phyloP scores from a whole-genome alignment of 2,113 vertebrate species.

The Carassius auratus region DNA sequence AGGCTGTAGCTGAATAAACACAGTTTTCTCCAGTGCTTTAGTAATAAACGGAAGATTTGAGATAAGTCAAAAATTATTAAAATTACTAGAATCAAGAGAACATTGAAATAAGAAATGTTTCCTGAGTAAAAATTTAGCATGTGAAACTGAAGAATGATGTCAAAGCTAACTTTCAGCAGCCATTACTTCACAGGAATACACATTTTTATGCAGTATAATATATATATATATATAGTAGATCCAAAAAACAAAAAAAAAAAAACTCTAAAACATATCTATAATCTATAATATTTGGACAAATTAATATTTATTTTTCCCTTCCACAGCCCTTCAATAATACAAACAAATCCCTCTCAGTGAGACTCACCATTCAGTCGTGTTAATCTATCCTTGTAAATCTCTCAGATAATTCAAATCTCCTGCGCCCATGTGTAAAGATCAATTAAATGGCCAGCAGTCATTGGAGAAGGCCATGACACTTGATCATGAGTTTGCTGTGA shows the following conservation, averaged over 20 bases:
- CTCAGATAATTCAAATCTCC: slow-evolving; percentile 30
- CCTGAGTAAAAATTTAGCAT: not conserved
- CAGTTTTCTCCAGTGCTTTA: no score
- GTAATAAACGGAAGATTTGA: no score
- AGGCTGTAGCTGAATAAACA: no score
- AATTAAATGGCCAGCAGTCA: slow-evolving; percentile 16
- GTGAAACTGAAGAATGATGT: not conserved
- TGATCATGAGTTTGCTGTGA: slow-evolving; percentile 21
- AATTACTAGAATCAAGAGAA: no score
- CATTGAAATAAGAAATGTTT: no score
- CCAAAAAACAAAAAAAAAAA: no score
- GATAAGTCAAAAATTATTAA: no score
- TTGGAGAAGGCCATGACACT: slow-evolving; percentile 25
- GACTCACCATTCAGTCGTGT: slow-evolving; percentile 25
- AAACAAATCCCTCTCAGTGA: not conserved
- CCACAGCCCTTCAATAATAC: not conserved
- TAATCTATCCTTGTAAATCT: slow-evolving; percentile 38
- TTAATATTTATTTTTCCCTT: not conserved
- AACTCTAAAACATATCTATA: no score
- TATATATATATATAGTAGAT: no score
- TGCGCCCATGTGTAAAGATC: slow-evolving; percentile 3
- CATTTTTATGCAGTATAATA: not conserved
- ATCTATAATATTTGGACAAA: not conserved
- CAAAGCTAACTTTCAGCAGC: not conserved
- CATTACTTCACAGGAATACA: not conserved